Evolutionary conservation across 2,797 vertebrate genomes (phyloP).

Genomic region (Okamejei kenojei): DNA sequence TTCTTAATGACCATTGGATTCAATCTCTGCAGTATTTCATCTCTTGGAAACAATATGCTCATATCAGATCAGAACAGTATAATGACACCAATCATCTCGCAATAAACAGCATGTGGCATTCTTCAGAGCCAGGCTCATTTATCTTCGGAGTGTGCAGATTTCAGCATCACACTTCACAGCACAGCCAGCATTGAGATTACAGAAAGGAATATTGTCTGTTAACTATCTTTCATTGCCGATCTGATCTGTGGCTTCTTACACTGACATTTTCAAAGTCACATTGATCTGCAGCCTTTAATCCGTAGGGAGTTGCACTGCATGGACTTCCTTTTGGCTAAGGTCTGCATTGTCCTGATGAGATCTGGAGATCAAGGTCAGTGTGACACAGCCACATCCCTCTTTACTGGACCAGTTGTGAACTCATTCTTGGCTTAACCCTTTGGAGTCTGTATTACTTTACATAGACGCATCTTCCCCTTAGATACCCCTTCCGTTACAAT

Average conservation of each 20-base stretch:
- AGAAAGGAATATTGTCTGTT: slow-evolving; percentile 19
- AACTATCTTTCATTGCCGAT: background rate
- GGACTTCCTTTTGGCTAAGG: background rate
- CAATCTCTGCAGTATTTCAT: background rate
- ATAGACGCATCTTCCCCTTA: background rate
- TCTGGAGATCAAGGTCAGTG: slow-evolving; percentile 25
- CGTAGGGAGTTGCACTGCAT: background rate
- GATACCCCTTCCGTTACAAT: background rate
- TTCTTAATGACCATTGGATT: background rate
- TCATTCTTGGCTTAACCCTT: background rate
- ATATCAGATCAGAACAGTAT: background rate
- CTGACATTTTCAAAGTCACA: slow-evolving; percentile 37
- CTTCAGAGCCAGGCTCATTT: background rate
- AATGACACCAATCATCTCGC: background rate
- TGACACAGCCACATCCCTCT: background rate
- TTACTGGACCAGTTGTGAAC: slow-evolving; percentile 8
- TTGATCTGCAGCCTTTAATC: slow-evolving; percentile 13
- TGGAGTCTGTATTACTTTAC: background rate
- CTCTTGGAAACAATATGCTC: background rate
- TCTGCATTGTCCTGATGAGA: slow-evolving; percentile 12
- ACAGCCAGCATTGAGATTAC: background rate
- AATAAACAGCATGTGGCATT: slow-evolving; percentile 15
- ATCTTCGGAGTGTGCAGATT: background rate
- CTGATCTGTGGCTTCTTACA: slow-evolving; percentile 1
- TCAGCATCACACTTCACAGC: background rate